A percentile compares a stretch with the other conserved stretches of the same genome.
Conservation (phyloP, 2,797 vertebrate genomes). For the Siniperca scherzeri region DNA sequence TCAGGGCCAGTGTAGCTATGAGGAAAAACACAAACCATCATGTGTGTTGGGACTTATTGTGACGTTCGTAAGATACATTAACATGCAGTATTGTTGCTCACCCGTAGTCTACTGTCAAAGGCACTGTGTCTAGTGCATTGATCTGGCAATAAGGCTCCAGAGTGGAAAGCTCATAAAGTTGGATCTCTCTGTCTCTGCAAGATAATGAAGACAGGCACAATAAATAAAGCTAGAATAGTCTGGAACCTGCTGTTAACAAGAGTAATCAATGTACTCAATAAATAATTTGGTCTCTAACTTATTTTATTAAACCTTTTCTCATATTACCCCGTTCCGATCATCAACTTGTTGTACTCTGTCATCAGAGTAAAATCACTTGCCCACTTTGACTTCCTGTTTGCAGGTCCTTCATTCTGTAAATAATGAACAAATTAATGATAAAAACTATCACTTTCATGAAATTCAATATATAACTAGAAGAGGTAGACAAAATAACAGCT, state of each 20-base stretch:
- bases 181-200: slow-evolving; percentile 87
- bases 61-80: not conserved
- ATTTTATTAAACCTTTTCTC: slow-evolving; percentile 13
- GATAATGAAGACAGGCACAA: slow-evolving; percentile 10
- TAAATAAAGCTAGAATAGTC: slow-evolving; percentile 10
- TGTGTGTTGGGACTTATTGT: not conserved
- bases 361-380: slow-evolving; percentile 84
- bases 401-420: slow-evolving; percentile 74
- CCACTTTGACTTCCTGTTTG: slow-evolving; percentile 80
- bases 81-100: slow-evolving; percentile 60
- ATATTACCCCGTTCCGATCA: slow-evolving; percentile 82
- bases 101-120: slow-evolving; percentile 87
- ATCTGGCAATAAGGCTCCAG: slow-evolving; percentile 88
- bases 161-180: slow-evolving; percentile 87
- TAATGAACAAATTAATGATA: not conserved
- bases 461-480: not conserved
- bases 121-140: slow-evolving; percentile 83
- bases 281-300: not conserved
- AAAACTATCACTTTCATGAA: not conserved
- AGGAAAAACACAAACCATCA: slow-evolving; percentile 19
- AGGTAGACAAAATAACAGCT: not conserved
- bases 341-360: slow-evolving; percentile 84
- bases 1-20: slow-evolving; percentile 81
- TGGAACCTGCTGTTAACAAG: not conserved
- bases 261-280: not conserved